A percentile compares a stretch with the other conserved stretches of the same genome.
These are phyloP conservation scores for Pituophis catenifer DNA, from an alignment of 2,113 vertebrate genomes.

Conservation along the genomic window DNA sequence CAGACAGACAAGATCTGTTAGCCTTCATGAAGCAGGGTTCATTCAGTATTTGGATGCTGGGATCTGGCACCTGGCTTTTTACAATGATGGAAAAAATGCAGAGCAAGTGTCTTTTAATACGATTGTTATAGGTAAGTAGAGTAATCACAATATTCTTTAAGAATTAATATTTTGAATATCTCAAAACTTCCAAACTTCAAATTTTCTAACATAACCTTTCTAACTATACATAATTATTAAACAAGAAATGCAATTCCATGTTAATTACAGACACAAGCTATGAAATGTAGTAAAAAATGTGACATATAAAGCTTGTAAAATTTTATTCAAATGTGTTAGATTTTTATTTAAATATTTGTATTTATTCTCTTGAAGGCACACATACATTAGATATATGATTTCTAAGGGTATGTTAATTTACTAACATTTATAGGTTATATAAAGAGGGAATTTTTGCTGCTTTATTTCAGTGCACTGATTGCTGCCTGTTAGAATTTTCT, in stretches of 20 bases:
- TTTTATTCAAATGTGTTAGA: neutral
- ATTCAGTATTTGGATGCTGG: conserved; percentile 95
- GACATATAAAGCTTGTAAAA: conserved; percentile 14
- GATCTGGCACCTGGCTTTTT: conserved; percentile 98
- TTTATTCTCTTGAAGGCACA: neutral
- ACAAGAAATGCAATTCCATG: neutral
- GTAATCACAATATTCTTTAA: conserved; percentile 20
- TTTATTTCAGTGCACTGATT: neutral
- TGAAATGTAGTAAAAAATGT: conserved; percentile 11
- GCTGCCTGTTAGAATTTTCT: conserved; percentile 31
- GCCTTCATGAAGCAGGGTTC: conserved; percentile 92
- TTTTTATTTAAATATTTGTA: neutral
- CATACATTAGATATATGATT: neutral
- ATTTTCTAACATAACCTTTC: conserved; percentile 17
- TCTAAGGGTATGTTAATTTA: fast-evolving
- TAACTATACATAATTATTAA: conserved; percentile 12
- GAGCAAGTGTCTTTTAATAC: conserved; percentile 95
- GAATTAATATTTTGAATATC: neutral
- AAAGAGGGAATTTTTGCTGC: conserved; percentile 15
- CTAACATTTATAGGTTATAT: conserved; percentile 25
- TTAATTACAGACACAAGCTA: neutral
- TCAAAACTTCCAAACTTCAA: neutral
- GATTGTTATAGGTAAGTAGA: conserved; percentile 87
- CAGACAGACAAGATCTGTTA: conserved; percentile 80
- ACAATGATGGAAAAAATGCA: conserved; percentile 90